Evolutionary conservation across 2,797 vertebrate species (phyloP).

Genomic region (Poeciliopsis paucimaculata): DNA sequence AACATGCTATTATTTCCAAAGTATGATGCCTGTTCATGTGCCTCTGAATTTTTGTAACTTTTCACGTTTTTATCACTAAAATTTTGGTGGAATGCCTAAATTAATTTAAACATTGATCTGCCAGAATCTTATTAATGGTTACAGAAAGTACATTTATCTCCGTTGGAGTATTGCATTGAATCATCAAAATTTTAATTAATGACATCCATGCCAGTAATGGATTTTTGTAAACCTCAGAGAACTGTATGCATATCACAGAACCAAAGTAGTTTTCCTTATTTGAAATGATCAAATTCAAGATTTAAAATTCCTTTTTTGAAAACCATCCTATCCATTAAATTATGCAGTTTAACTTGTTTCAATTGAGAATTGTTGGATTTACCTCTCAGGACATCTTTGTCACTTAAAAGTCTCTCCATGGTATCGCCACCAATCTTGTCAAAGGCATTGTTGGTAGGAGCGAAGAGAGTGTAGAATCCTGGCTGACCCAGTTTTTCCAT

Average conservation of each 20-base stretch:
- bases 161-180: not conserved
- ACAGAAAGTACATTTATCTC: not conserved
- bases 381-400: slow-evolving; percentile 91
- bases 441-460: slow-evolving; percentile 95
- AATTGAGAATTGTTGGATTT: slow-evolving; percentile 31
- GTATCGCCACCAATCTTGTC: slow-evolving; percentile 85
- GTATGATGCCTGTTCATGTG: too few species aligned
- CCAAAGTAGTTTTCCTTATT: not conserved
- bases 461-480: slow-evolving; percentile 94
- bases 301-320: not conserved
- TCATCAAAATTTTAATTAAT: not conserved
- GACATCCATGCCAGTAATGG: not conserved
- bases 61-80: too few species aligned
- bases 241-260: not conserved
- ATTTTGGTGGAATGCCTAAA: not conserved
- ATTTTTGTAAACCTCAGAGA: not conserved
- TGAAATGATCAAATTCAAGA: not conserved
- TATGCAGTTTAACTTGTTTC: not conserved
- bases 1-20: too few species aligned
- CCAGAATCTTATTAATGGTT: not conserved
- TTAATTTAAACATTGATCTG: not conserved
- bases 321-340: not conserved
- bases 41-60: too few species aligned
- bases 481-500: slow-evolving; percentile 85
- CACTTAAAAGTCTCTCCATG: slow-evolving; percentile 87